Percentiles rank a stretch among this genome's conserved stretches.
phyloP scores from a whole-genome alignment of 2,113 vertebrate species.

The Cariama cristata region DNA sequence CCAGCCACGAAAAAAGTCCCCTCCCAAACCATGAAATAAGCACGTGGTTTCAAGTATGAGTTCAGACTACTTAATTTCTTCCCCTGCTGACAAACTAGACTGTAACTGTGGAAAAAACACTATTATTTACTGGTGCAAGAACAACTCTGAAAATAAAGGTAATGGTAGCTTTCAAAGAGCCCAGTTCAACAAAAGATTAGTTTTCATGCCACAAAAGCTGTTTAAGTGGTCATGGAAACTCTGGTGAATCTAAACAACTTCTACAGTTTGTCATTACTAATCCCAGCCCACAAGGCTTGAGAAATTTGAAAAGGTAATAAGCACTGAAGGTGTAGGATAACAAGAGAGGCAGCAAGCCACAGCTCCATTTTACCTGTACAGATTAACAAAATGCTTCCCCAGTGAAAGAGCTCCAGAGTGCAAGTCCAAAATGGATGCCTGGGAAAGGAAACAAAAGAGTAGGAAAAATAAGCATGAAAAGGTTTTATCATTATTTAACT shows the following conservation, averaged over 20 bases:
- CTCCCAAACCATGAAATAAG: neutral
- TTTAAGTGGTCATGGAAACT: neutral
- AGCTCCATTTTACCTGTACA: constrained; percentile 86
- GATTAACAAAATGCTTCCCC: constrained; percentile 95
- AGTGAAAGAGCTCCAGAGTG: constrained; percentile 95
- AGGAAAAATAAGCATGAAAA: neutral
- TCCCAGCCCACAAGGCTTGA: neutral
- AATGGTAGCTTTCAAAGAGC: neutral
- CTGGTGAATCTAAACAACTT: neutral
- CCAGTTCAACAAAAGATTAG: neutral
- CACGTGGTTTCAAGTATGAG: neutral
- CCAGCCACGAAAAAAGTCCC: neutral
- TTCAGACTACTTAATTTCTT: neutral
- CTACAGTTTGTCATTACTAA: neutral
- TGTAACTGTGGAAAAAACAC: neutral
- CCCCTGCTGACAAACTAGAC: neutral
- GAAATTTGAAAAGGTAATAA: neutral
- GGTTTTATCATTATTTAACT: constrained; percentile 1
- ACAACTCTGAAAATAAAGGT: neutral
- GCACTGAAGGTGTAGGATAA: neutral
- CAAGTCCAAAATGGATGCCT: constrained; percentile 96
- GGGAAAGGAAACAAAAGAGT: constrained; percentile 3
- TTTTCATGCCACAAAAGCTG: neutral
- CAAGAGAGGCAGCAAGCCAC: neutral
- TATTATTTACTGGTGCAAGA: neutral